phyloP scores from a whole-genome alignment of 2,888 invertebrate genomes.

The Bellardia pandia region DNA sequence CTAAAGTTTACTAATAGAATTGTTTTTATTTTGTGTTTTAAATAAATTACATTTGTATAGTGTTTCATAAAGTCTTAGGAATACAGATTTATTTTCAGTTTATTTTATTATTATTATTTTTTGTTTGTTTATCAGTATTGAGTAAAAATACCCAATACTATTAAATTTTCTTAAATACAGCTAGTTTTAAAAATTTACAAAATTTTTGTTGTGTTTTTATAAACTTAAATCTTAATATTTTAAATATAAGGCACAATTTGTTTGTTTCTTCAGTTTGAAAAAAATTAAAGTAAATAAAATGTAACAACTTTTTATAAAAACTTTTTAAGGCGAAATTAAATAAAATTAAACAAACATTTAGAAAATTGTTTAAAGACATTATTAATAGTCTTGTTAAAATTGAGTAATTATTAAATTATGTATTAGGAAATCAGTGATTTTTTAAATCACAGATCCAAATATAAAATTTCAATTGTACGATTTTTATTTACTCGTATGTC shows the following conservation, averaged over 20 bases:
- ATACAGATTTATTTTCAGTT: constrained; percentile 77
- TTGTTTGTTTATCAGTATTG: constrained; percentile 46
- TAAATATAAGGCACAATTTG: constrained; percentile 75
- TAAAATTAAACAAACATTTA: background rate
- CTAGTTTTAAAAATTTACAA: constrained; percentile 38
- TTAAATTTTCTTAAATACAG: constrained; percentile 66
- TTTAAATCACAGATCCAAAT: too few relatives aligned
- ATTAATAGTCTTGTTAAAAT: too few relatives aligned
- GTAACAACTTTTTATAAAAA: constrained; percentile 43
- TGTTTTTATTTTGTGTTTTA: constrained; percentile 51
- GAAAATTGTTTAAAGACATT: too few relatives aligned
- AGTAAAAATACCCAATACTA: constrained; percentile 58
- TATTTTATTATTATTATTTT: constrained; percentile 4
- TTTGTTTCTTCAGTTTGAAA: constrained; percentile 72
- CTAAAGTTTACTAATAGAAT: constrained; percentile 33
- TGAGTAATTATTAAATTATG: too few relatives aligned
- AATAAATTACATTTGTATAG: constrained; percentile 70
- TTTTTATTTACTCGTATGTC: too few relatives aligned
- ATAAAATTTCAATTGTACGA: too few relatives aligned
- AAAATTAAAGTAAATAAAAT: constrained; percentile 18
- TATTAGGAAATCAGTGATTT: too few relatives aligned
- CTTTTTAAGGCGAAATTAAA: background rate
- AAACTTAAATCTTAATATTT: constrained; percentile 57
- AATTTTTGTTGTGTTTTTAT: constrained; percentile 45
- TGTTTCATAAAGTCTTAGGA: constrained; percentile 78